Evolutionary conservation across 2,113 vertebrate genomes (phyloP).

Genomic region (Tylochromis polylepis): DNA sequence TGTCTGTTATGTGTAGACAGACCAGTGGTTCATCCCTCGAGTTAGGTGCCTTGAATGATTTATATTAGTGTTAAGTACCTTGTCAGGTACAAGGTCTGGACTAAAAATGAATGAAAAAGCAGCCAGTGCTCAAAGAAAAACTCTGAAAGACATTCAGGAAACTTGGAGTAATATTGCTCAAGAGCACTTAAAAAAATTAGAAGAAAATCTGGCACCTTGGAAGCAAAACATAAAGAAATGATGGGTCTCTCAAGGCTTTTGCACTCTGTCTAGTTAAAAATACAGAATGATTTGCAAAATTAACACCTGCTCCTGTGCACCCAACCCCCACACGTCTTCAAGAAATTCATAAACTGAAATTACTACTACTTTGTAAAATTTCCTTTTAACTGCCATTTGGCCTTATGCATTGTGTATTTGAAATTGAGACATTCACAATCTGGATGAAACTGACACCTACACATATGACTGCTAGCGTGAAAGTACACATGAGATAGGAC

Average conservation of each 20-base stretch:
- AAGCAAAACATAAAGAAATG: background rate
- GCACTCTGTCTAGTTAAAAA: background rate
- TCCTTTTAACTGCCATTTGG: background rate
- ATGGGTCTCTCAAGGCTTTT: background rate
- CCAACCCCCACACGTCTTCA: background rate
- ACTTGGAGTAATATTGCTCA: background rate
- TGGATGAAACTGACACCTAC: conserved; percentile 16
- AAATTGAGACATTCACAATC: background rate
- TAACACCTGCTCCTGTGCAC: background rate
- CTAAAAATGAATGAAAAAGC: background rate
- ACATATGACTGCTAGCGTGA: conserved; percentile 6
- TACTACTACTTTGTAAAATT: background rate
- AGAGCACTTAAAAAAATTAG: background rate
- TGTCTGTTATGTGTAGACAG: background rate
- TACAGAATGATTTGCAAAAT: background rate
- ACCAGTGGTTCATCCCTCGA: background rate
- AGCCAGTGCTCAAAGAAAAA: background rate
- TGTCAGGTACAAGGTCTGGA: background rate
- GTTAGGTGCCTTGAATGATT: background rate
- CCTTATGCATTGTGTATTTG: background rate
- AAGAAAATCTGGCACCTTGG: background rate
- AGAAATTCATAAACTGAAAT: background rate
- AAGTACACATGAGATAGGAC: background rate
- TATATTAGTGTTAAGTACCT: background rate
- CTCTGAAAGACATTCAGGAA: background rate